These are phyloP conservation scores for Eupsilia transversa DNA, from an alignment of 2,888 invertebrate genomes.

Conservation along the genomic window DNA sequence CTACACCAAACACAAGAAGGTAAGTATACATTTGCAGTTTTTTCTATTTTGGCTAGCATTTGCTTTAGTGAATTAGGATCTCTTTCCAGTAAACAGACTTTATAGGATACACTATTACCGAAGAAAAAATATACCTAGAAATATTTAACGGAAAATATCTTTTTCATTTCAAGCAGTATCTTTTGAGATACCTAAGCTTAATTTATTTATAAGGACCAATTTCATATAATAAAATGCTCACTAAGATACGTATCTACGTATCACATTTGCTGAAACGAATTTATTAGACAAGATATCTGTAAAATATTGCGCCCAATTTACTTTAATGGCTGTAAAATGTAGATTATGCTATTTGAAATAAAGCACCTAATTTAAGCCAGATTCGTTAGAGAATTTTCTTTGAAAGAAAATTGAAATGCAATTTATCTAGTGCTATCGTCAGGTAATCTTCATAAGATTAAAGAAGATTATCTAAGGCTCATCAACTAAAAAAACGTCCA, in stretches of 20 bases:
- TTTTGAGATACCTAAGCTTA: neutral
- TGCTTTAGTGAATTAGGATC: slow-evolving; percentile 11
- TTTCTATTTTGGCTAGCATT: neutral
- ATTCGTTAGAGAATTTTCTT: neutral
- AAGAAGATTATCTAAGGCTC: neutral
- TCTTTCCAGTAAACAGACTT: neutral
- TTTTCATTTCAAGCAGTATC: neutral
- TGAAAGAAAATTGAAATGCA: neutral
- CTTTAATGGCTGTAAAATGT: slow-evolving; percentile 27
- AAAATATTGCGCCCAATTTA: slow-evolving; percentile 44
- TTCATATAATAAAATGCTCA: slow-evolving; percentile 16
- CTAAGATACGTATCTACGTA: slow-evolving; percentile 6
- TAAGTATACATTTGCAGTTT: neutral
- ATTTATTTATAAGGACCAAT: neutral
- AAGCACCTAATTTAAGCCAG: neutral
- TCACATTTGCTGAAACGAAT: slow-evolving; percentile 45
- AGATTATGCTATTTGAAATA: slow-evolving; percentile 28
- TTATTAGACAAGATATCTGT: slow-evolving; percentile 55
- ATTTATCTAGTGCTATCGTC: slow-evolving; percentile 10
- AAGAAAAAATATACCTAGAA: too few species aligned
- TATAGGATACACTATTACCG: too few species aligned
- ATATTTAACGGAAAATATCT: too few species aligned
- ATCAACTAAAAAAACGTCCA: slow-evolving; percentile 1
- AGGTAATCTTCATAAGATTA: slow-evolving; percentile 11
- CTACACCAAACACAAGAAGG: neutral